Conservation (phyloP, 2,797 vertebrate species). For the Spea hammondii region DNA sequence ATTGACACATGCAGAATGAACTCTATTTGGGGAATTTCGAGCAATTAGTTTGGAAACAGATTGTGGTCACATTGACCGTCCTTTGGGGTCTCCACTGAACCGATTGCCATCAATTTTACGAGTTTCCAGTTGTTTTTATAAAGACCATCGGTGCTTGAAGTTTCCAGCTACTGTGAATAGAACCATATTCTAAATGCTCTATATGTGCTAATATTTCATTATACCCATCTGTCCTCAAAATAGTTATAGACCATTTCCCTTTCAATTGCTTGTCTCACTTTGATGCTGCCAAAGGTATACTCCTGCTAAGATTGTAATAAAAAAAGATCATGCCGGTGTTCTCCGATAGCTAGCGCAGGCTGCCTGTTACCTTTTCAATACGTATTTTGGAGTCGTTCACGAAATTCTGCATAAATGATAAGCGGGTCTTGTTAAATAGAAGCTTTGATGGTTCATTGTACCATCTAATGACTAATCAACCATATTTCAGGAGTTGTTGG, state of each 20-base stretch:
- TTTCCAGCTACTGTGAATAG: neutral
- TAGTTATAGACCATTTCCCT: neutral
- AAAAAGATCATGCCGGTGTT: no score
- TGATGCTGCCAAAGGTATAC: no score
- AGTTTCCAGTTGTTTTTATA: conserved; percentile 40
- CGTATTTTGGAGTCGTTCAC: no score
- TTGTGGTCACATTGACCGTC: conserved; percentile 60
- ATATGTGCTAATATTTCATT: neutral
- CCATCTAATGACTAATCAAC: no score
- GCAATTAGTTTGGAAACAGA: conserved; percentile 67
- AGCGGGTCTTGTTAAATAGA: no score
- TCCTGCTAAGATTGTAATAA: no score
- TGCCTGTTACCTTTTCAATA: no score
- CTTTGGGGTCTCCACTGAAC: conserved; percentile 55
- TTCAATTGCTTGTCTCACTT: no score
- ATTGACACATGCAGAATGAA: conserved; percentile 60
- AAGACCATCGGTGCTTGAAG: neutral
- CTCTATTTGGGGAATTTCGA: conserved; percentile 63
- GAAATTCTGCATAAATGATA: no score
- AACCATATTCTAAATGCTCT: neutral
- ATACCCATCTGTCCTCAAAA: conserved; percentile 7
- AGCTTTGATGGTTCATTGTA: no score
- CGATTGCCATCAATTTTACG: conserved; percentile 42
- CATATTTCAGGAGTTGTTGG: no score
- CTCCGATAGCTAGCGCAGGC: no score